Percentiles rank a stretch among this genome's conserved stretches.
Evolutionary conservation across 2,888 invertebrate genomes (phyloP).

Genomic region (Mesorhabditis belari): DNA sequence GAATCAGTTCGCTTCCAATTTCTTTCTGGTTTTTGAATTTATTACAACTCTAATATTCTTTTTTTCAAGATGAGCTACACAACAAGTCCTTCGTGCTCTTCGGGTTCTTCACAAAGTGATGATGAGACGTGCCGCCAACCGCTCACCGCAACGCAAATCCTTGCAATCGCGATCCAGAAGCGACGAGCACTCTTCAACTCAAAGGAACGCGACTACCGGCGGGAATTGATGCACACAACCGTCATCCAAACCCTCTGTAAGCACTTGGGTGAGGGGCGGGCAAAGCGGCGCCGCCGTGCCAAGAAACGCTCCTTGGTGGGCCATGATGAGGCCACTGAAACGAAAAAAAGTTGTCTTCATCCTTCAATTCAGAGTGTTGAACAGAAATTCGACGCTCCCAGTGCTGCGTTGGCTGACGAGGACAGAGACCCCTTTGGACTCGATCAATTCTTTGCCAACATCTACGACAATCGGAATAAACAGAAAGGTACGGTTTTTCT

Average conservation of each 20-base stretch:
- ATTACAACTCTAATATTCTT: neutral
- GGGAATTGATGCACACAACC: conserved; percentile 35
- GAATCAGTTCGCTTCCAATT: neutral
- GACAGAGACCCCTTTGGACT: no score
- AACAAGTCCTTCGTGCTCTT: no score
- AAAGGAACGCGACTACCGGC: conserved; percentile 30
- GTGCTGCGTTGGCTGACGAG: no score
- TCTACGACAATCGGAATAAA: no score
- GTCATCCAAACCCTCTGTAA: conserved; percentile 43
- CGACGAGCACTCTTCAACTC: conserved; percentile 21
- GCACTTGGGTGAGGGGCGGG: conserved; percentile 36
- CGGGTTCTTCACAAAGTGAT: no score
- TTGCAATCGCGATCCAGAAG: conserved; percentile 37
- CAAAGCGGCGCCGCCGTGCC: neutral
- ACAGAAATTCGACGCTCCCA: neutral
- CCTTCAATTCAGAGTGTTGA: neutral
- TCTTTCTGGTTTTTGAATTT: neutral
- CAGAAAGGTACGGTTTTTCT: no score
- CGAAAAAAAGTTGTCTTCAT: neutral
- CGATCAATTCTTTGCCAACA: no score
- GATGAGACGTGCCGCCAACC: no score
- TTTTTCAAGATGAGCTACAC: neutral
- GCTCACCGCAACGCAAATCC: conserved; percentile 24
- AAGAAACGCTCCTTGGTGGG: neutral
- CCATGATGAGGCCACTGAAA: neutral